phyloP scores from a whole-genome alignment of 1,140 invertebrate species.

The Cryptotermes secundus region DNA sequence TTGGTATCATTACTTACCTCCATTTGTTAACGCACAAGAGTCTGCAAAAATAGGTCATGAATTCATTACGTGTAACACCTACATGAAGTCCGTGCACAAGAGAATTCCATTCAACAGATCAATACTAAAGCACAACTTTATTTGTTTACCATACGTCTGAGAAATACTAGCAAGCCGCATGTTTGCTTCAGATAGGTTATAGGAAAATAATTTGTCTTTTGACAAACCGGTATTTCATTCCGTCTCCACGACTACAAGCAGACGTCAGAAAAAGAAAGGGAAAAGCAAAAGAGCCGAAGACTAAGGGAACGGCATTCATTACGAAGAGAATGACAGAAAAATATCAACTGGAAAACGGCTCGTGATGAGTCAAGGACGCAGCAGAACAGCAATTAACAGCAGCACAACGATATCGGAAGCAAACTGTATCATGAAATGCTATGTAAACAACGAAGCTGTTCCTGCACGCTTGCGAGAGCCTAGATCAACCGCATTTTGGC shows the following conservation, averaged over 20 bases:
- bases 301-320: too few species aligned
- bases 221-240: background rate
- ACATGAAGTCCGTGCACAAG: background rate
- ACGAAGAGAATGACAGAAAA: background rate
- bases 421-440: too few species aligned
- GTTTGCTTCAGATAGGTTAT: background rate
- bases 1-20: too few species aligned
- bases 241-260: background rate
- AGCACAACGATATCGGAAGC: too few species aligned
- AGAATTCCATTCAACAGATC: background rate
- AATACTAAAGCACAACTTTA: background rate
- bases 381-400: background rate
- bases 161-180: background rate
- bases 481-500: too few species aligned
- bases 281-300: background rate
- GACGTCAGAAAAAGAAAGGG: background rate
- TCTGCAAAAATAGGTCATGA: too few species aligned
- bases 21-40: too few species aligned
- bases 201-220: conserved; percentile 2
- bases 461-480: too few species aligned
- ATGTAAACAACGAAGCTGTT: too few species aligned
- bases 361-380: background rate
- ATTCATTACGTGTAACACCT: too few species aligned
- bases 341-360: too few species aligned
- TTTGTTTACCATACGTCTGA: background rate